Percentiles rank a stretch among this genome's conserved stretches.
Conservation (phyloP, 2,113 vertebrate species). For the Carollia perspicillata region DNA sequence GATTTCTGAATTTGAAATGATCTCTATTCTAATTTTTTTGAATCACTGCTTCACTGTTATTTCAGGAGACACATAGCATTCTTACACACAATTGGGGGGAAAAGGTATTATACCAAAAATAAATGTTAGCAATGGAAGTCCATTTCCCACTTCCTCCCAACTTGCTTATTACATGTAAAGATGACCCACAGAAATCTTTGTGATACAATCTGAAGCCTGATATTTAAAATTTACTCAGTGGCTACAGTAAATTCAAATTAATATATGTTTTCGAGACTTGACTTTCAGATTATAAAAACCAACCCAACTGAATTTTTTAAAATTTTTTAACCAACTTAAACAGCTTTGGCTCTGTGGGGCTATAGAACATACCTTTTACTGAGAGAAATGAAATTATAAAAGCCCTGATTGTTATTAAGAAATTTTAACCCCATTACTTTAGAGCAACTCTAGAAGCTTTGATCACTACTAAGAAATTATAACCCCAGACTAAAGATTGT, state of each 20-base stretch:
- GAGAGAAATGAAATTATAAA: background rate
- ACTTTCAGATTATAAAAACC: background rate
- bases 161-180: background rate
- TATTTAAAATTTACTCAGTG: conserved; percentile 6
- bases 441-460: background rate
- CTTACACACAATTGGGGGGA: background rate
- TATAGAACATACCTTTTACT: background rate
- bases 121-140: background rate
- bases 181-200: background rate
- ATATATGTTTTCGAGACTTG: background rate
- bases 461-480: too few species aligned
- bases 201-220: background rate
- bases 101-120: background rate
- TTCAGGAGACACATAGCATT: background rate
- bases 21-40: background rate
- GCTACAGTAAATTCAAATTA: background rate
- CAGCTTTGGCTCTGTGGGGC: background rate
- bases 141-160: background rate
- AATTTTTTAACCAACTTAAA: background rate
- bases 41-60: background rate
- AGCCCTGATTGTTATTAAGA: background rate
- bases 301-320: background rate
- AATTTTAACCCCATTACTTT: background rate
- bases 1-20: background rate
- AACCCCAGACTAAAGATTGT: too few species aligned